Percentiles rank a stretch among this genome's conserved stretches.
These are phyloP conservation scores for Buathra laborator DNA, from an alignment of 2,888 invertebrate species.

Conservation along the genomic window DNA sequence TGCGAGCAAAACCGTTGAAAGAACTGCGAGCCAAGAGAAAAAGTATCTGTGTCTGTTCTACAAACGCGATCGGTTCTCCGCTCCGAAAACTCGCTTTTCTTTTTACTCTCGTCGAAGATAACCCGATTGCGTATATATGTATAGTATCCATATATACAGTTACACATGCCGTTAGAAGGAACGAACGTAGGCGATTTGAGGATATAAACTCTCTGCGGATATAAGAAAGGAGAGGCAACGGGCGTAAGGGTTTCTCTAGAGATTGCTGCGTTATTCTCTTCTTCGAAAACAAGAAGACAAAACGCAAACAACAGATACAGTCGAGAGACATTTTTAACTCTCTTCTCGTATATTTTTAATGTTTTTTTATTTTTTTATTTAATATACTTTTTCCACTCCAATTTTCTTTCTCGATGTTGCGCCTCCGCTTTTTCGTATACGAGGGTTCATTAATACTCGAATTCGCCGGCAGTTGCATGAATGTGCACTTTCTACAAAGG, in stretches of 20 bases:
- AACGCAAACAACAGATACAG: background rate
- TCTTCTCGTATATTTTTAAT: background rate
- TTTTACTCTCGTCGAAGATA: constrained; percentile 15
- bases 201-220: constrained; percentile 4
- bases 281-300: background rate
- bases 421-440: constrained; percentile 2
- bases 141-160: no score
- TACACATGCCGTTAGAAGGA: background rate
- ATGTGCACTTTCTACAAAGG: background rate
- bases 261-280: background rate
- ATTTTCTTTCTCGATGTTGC: background rate
- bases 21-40: constrained; percentile 18
- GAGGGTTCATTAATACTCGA: constrained; percentile 14
- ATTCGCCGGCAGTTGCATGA: background rate
- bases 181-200: background rate
- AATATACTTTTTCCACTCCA: background rate
- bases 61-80: constrained; percentile 46
- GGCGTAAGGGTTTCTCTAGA: background rate
- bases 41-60: constrained; percentile 28
- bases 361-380: background rate
- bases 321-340: background rate
- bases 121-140: background rate
- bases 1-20: constrained; percentile 19
- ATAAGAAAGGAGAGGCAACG: background rate
- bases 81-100: constrained; percentile 37